A percentile compares a stretch with the other conserved stretches of the same genome.
Conservation (phyloP, 2,888 invertebrate species). For the Volucella bombylans region DNA sequence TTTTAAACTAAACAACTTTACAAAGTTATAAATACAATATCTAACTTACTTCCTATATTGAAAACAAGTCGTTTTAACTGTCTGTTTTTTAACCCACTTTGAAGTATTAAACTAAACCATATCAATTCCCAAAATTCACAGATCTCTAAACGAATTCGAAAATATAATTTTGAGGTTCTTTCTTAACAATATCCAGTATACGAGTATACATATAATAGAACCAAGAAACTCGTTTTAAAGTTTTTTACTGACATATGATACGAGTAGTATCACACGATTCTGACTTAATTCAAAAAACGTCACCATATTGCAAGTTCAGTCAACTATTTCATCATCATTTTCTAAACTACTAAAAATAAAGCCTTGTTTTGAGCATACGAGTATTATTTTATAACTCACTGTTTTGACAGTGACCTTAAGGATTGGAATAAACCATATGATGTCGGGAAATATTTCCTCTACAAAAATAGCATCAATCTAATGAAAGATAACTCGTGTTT, state of each 20-base stretch:
- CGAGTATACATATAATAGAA: no score
- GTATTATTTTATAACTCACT: constrained; percentile 5
- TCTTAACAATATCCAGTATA: no score
- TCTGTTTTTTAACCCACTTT: no score
- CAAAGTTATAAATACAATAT: no score
- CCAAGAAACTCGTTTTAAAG: neutral
- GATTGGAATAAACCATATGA: neutral
- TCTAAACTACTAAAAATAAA: constrained; percentile 5
- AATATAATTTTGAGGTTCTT: no score
- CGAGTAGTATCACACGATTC: neutral
- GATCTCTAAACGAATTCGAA: no score
- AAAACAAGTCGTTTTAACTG: no score
- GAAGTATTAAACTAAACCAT: no score
- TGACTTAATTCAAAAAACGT: constrained; percentile 12
- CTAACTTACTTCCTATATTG: no score
- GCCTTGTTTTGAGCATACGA: neutral
- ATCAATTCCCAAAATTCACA: no score
- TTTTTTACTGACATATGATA: constrained; percentile 8
- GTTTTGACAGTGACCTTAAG: constrained; percentile 43
- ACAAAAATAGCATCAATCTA: constrained; percentile 1
- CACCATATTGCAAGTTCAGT: constrained; percentile 4
- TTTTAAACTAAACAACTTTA: no score
- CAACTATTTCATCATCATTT: constrained; percentile 25
- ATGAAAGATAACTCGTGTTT: neutral
- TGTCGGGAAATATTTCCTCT: neutral